Evolutionary conservation across 2,113 vertebrate species (phyloP).

Genomic region (Pionites leucogaster): DNA sequence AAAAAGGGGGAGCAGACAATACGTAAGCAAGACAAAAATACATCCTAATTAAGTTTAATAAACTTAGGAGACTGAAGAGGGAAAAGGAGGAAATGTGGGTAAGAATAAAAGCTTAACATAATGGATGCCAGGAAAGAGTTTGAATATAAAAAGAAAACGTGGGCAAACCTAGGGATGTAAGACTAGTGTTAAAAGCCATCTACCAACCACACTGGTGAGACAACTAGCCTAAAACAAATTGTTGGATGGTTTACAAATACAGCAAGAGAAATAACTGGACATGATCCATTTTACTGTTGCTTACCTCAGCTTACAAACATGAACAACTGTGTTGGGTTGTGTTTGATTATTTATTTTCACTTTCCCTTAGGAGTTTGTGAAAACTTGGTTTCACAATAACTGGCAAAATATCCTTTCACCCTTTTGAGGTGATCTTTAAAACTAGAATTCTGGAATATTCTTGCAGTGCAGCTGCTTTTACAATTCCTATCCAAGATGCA

Average conservation of each 20-base stretch:
- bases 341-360: not conserved
- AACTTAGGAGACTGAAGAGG: not conserved
- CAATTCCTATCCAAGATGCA: not conserved
- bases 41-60: not conserved
- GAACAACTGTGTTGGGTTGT: not conserved
- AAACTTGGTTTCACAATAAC: not conserved
- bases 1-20: not conserved
- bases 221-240: not conserved
- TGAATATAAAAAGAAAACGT: not conserved
- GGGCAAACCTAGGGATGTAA: not conserved
- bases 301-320: not conserved
- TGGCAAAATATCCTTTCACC: not conserved
- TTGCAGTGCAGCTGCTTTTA: not conserved
- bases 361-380: not conserved
- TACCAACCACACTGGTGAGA: not conserved
- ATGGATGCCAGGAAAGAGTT: not conserved
- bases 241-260: not conserved
- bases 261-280: not conserved
- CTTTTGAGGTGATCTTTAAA: not conserved
- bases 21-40: not conserved
- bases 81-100: not conserved
- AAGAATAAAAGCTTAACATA: not conserved
- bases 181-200: not conserved
- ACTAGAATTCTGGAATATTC: not conserved
- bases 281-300: not conserved